Base-by-base conservation (phyloP, 2,113 vertebrate genomes). In the Burhinus oedicnemus region DNA sequence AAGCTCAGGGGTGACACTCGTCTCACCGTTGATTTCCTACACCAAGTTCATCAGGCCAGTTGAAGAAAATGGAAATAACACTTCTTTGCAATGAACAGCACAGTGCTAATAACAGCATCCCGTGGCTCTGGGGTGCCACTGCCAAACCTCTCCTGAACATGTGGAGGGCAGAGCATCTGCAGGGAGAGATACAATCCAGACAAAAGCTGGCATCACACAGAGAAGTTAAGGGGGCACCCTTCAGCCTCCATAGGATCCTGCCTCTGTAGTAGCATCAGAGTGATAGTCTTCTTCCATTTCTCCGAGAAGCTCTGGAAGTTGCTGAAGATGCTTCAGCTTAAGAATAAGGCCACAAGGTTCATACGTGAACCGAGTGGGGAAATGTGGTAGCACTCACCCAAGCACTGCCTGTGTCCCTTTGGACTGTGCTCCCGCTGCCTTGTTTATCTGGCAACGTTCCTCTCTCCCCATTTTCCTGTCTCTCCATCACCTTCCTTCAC, bases 121-220 rank as follows among this genome's bases (percentile, higher is more conserved):
- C 42, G 16, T 27, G 47, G 38, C 22, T 65, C 40, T 70, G 51
- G 23, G 14, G 13, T 83, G 58, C 26, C 26, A 27, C 55, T 64
- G 38, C 47, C 51, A 49, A 86, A 66, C 23, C 7, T 55, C 55
- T 61, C 42, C 58, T 38, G 83, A 38, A 10, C 5, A 19, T 10
- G 4, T 16, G 34, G 19, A 16, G 17, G 15, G 36, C 36, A 80
- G 68, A 57, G 32, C 19, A 38, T 30, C 32, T 52, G 21, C 17
- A 54, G n/a, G 16, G 11, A 1, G 11, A 58, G 25, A 45, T 3
- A 64, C 27, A 29, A 57, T 34, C 26, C 34, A 21, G 19, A 32
- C 9, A 66, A 80, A 9, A 15, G 16, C 19, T 62, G 61, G 8
- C 17, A 47, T 57, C 0, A 0, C 15, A 19, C 5, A 51, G 58